Evolutionary conservation across 2,888 invertebrate species (phyloP), one percentile per base, ranked within the genome.

Genomic region (Neuroscelio doddi): DNA sequence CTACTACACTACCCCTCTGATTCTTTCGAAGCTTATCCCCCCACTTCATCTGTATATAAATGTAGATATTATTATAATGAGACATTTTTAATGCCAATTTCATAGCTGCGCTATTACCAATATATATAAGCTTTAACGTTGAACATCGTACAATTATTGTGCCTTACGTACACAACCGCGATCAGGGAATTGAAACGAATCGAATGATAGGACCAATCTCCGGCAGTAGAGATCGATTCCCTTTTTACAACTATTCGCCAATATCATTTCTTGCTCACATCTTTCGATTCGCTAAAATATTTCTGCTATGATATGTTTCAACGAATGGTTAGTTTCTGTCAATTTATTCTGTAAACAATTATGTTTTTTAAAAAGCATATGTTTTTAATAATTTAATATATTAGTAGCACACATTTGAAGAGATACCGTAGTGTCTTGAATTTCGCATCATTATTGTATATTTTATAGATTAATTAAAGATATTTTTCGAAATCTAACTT

Each of bases 21-120:
- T 44, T 39, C 32, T 46, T 51, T 50, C 58, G 49, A 17, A 39
- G 27, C 10, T 45, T 41, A 14, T 45, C 16, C 26, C 36, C 32
- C 51, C 57, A 49, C 57, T 49, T 50, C 56, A 55, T 63, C 69
- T 74, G 80, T 81, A 80, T 81, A 82, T 77, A 80, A 82, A 81
- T 82, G 81, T 78, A 74, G 73, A 75, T 75, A 81, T 82, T 81
- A 81, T 81, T 81, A 77, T 79, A 80, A 79, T 76, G 77, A 78
- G 73, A 64, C 72, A 64, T 71, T 76, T 73, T 73, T 74, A 68
- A 79, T 78, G 69, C 77, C 76, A 69, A 76, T 79, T 79, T 76
- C 77, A 71, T 71, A 66, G 64, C 69, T 52, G 29, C 51, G 51
- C 45, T 32, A 45, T 38, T 49, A 46, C 61, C 61, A 39, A 41